phyloP scores from a whole-genome alignment of 2,888 invertebrate genomes.

The Cylloceria caligata region DNA sequence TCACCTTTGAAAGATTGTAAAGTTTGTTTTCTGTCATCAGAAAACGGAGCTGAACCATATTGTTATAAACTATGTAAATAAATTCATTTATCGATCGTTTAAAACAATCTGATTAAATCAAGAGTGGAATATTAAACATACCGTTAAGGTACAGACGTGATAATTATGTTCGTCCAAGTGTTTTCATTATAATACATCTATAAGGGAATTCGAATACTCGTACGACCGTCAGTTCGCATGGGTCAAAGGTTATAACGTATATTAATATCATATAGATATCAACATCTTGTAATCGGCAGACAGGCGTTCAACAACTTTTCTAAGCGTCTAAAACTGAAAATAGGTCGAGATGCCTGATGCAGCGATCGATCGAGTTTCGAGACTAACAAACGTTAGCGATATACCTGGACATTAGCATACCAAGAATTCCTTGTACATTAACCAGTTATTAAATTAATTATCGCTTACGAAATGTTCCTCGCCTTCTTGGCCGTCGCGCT shows the following conservation, averaged over 20 bases:
- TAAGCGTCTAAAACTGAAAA: background rate
- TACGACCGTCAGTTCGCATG: background rate
- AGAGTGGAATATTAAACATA: too few species aligned
- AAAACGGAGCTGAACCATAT: too few species aligned
- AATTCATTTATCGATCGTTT: too few species aligned
- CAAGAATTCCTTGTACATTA: background rate
- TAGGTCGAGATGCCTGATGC: background rate
- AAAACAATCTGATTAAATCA: too few species aligned
- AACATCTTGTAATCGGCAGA: background rate
- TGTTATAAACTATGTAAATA: too few species aligned
- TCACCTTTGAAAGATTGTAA: too few species aligned
- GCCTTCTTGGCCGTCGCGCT: conserved; percentile 34
- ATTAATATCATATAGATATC: too few species aligned
- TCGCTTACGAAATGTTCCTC: conserved; percentile 61
- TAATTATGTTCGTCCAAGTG: too few species aligned
- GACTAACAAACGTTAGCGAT: conserved; percentile 10
- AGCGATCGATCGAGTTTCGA: conserved; percentile 27
- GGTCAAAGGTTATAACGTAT: background rate
- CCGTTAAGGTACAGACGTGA: too few species aligned
- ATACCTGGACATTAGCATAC: background rate
- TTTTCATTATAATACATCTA: too few species aligned
- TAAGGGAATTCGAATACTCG: background rate
- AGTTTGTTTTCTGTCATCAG: too few species aligned
- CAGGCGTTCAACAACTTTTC: background rate
- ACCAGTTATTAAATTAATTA: conserved; percentile 62